phyloP scores from a whole-genome alignment of 2,888 invertebrate genomes.

The Cataglyphis albicans region DNA sequence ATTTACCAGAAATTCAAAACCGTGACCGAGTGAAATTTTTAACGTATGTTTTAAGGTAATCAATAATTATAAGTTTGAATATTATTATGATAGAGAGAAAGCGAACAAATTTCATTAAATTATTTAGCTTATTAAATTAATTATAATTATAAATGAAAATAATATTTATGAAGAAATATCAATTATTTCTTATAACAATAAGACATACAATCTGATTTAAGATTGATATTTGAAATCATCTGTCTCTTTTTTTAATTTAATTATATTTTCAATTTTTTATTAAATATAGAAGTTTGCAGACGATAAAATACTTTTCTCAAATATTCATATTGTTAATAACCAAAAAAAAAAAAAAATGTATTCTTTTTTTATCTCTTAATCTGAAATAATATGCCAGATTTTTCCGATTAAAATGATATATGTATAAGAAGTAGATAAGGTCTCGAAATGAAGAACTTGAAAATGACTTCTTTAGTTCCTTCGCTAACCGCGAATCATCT shows the following conservation, averaged over 20 bases:
- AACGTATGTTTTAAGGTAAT: background rate
- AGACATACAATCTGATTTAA: background rate
- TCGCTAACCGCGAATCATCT: constrained; percentile 69
- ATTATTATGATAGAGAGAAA: background rate
- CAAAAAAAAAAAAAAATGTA: background rate
- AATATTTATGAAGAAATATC: background rate
- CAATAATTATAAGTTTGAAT: background rate
- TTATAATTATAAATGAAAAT: background rate
- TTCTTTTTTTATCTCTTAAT: background rate
- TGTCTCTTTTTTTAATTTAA: background rate
- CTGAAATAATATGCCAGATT: background rate
- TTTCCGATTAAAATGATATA: background rate
- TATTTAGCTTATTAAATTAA: background rate
- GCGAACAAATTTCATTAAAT: background rate
- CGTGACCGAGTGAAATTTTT: background rate
- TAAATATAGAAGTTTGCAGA: background rate
- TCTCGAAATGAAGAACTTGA: constrained; percentile 48
- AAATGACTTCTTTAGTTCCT: constrained; percentile 70
- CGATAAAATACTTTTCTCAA: background rate
- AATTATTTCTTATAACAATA: background rate
- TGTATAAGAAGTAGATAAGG: background rate
- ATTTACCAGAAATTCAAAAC: background rate
- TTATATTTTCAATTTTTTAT: background rate
- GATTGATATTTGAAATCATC: background rate
- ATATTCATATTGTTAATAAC: background rate